Conservation (phyloP, 2,888 invertebrate species). For the Meta bourneti region DNA sequence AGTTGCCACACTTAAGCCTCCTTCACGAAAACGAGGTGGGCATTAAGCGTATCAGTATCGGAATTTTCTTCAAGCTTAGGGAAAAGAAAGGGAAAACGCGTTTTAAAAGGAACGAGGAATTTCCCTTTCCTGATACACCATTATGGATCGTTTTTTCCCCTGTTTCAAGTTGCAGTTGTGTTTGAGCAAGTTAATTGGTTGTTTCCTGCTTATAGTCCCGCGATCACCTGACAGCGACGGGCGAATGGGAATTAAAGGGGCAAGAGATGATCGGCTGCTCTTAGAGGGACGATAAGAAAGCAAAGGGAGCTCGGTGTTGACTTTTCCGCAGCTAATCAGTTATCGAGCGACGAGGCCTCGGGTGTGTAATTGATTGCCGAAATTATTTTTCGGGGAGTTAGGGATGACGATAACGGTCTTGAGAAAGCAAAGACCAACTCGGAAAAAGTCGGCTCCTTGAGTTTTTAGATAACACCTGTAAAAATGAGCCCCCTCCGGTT, state of each 20-base stretch:
- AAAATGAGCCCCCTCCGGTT: conserved; percentile 39
- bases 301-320: conserved; percentile 58
- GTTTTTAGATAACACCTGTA: conserved; percentile 76
- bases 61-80: conserved; percentile 68
- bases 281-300: conserved; percentile 40
- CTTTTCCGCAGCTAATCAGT: conserved; percentile 72
- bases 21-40: conserved; percentile 32
- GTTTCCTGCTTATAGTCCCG: conserved; percentile 43
- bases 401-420: conserved; percentile 41
- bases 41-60: conserved; percentile 75
- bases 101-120: conserved; percentile 48
- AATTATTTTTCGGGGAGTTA: conserved; percentile 69
- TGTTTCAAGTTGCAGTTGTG: conserved; percentile 32
- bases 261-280: conserved; percentile 17
- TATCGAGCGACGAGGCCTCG: conserved; percentile 50
- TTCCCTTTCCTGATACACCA: conserved; percentile 40
- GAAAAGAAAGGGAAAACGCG: conserved; percentile 56
- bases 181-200: conserved; percentile 75
- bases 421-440: background rate
- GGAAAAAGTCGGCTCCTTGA: conserved; percentile 51
- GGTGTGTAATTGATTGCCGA: conserved; percentile 73
- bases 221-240: conserved; percentile 50
- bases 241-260: conserved; percentile 58
- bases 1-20: conserved; percentile 58
- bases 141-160: conserved; percentile 64